A percentile compares a stretch with the other conserved stretches of the same genome.
These are phyloP conservation scores for Meloe dianella DNA, from an alignment of 2,888 invertebrate species.

Conservation along the genomic window DNA sequence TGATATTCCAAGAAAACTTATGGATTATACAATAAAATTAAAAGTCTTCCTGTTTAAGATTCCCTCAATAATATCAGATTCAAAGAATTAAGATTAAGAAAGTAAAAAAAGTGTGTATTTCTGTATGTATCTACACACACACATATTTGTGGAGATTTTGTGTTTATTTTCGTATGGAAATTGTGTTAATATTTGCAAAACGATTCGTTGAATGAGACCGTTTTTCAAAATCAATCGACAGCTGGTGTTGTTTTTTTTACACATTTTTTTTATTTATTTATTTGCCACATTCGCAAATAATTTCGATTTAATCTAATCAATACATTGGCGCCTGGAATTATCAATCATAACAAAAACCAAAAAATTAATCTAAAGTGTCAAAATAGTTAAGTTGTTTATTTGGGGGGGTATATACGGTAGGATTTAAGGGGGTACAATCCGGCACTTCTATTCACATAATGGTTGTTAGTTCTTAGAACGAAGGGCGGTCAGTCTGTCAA, in stretches of 20 bases:
- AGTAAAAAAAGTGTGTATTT: background rate
- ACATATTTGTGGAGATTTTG: too few species aligned
- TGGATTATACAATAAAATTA: background rate
- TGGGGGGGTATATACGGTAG: background rate
- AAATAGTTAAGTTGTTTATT: background rate
- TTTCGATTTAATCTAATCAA: background rate
- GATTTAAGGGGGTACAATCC: background rate
- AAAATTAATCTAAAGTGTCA: background rate
- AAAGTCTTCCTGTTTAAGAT: background rate
- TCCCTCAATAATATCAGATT: background rate
- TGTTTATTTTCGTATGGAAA: background rate
- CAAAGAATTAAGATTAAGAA: too few species aligned
- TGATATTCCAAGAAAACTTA: background rate
- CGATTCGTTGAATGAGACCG: constrained; percentile 13
- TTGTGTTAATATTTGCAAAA: constrained; percentile 11
- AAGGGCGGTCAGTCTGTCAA: background rate
- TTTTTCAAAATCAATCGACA: constrained; percentile 7
- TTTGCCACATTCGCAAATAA: background rate
- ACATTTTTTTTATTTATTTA: background rate
- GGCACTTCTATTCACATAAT: background rate
- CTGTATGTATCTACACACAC: too few species aligned
- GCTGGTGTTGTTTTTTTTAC: background rate
- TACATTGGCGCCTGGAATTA: background rate
- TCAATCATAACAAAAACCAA: background rate
- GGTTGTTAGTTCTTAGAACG: background rate